Evolutionary conservation across 1,140 invertebrate genomes (phyloP), one percentile per base, ranked within the genome.

Genomic region (Camponotus floridanus): DNA sequence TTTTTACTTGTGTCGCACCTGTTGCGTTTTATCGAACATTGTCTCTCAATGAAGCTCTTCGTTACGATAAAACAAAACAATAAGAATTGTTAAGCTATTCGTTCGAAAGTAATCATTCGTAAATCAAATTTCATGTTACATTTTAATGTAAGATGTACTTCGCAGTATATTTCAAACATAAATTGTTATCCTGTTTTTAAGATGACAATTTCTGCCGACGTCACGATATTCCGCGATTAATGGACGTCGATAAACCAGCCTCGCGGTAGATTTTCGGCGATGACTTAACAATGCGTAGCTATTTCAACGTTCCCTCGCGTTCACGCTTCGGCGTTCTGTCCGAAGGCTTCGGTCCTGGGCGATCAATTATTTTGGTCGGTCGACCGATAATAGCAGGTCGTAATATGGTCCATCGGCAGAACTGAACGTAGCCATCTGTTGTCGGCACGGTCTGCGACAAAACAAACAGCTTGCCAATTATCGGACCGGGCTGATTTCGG

Each of bases 381-480:
- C 76, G 73, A 18, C 18, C 65, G 87, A 76, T 89, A 88, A 76
- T 86, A 86, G 76, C 76, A 78, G 85, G 86, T 87, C 87, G 76
- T 85, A 90, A 90, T 87, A 86, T 73, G 70, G 87, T 45, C 71
- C 55, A 61, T 62, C 76, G 73, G 87, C 51, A 78, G 79, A 67
- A 68, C 48, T 65, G 68, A 79, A 48, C 80, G 70, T 26, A 51
- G 81, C 89, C 89, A 90, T 90, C 89, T 90, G 89, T 90, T 84
- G 89, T 90, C 89, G 86, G 88, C 76, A 79, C 81, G 86, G 89
- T 78, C 80, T 86, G 89, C 90, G 92, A 93, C 91, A 92, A 93
- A 94, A 93, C 93, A 94, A 94, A 93, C 93, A 93, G 89, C 92
- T 92, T 88, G 92, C 92, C 92, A 93, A 94, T 94, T 94, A 94